These are phyloP conservation scores for Batillaria attramentaria DNA, from an alignment of 1,140 invertebrate genomes.

Conservation along the genomic window DNA sequence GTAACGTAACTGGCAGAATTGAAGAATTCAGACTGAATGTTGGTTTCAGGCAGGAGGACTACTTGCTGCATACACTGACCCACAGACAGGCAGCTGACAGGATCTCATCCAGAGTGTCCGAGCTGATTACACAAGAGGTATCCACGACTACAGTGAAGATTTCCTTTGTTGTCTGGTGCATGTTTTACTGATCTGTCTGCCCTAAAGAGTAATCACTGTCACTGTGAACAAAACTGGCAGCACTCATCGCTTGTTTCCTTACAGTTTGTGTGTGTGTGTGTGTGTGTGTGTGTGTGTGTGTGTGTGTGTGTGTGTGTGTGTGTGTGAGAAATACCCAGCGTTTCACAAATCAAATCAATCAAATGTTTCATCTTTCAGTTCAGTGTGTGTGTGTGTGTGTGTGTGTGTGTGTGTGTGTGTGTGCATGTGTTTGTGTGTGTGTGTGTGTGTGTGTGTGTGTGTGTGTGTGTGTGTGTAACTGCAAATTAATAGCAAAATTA, in stretches of 20 bases:
- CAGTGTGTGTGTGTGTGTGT: not conserved
- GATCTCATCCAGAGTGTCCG: not conserved
- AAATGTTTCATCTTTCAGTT: not conserved
- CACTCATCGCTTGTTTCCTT: too few species aligned
- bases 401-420: not conserved
- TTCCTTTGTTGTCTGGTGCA: not conserved
- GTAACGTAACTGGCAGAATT: not conserved
- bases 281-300: too few species aligned
- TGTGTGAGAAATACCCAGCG: too few species aligned
- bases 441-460: not conserved
- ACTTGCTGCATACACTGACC: not conserved
- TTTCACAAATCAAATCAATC: too few species aligned
- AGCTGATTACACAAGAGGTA: not conserved
- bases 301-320: too few species aligned
- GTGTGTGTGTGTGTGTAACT: too few species aligned
- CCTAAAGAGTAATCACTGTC: too few species aligned
- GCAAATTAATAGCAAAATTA: too few species aligned
- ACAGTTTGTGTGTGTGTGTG: too few species aligned
- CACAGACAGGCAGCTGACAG: constrained; percentile 5
- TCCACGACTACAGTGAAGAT: not conserved
- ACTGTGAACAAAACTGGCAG: too few species aligned
- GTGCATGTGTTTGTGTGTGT: too few species aligned
- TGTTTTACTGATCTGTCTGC: too few species aligned
- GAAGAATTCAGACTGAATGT: not conserved
- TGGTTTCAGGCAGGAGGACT: constrained; percentile 7